phyloP scores from a whole-genome alignment of 2,888 invertebrate genomes.

The Silvanus unidentatus region DNA sequence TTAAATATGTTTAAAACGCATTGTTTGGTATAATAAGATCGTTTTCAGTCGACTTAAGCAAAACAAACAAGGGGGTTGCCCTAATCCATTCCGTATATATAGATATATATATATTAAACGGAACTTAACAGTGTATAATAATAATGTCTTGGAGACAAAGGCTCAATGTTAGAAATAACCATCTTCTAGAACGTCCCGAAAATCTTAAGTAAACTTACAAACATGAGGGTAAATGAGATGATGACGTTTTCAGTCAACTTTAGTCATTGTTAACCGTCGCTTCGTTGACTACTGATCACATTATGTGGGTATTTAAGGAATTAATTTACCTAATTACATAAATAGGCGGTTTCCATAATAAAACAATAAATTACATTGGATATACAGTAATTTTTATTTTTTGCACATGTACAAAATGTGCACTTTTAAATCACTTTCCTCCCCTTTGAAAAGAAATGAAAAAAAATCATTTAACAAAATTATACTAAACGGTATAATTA shows the following conservation, averaged over 20 bases:
- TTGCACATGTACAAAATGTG: background rate
- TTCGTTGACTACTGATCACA: slow-evolving; percentile 27
- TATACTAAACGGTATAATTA: slow-evolving; percentile 23
- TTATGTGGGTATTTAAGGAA: slow-evolving; percentile 25
- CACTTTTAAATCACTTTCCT: background rate
- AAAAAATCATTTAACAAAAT: slow-evolving; percentile 10
- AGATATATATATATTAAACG: slow-evolving; percentile 32
- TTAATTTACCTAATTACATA: slow-evolving; percentile 8
- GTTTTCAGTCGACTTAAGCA: slow-evolving; percentile 36
- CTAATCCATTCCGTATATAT: slow-evolving; percentile 22
- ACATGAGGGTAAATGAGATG: slow-evolving; percentile 36
- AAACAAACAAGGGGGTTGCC: slow-evolving; percentile 35
- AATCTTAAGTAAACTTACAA: slow-evolving; percentile 38
- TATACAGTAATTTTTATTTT: too few species aligned
- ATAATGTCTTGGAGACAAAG: slow-evolving; percentile 35
- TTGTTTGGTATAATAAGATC: slow-evolving; percentile 37
- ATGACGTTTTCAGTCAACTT: slow-evolving; percentile 13
- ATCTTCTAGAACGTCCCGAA: slow-evolving; percentile 24
- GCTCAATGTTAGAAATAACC: slow-evolving; percentile 17
- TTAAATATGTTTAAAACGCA: slow-evolving; percentile 9
- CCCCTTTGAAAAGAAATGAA: background rate
- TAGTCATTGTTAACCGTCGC: slow-evolving; percentile 25
- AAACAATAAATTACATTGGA: too few species aligned
- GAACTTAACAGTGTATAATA: slow-evolving; percentile 28
- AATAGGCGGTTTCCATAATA: too few species aligned